Conservation (phyloP, 2,888 invertebrate genomes). For the Hesperia comma region DNA sequence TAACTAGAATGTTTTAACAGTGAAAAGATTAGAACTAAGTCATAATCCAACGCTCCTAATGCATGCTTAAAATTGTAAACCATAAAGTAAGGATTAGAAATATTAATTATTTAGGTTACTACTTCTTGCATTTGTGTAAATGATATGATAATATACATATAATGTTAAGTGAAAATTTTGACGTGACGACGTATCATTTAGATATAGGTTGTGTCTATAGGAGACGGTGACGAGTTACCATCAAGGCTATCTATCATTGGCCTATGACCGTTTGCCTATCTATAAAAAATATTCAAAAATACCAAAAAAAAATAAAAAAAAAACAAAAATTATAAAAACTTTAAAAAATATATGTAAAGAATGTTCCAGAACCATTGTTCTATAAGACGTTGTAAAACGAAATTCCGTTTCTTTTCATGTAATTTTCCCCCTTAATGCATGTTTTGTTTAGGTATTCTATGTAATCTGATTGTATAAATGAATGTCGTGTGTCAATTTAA, state of each 20-base stretch:
- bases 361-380: too few species aligned
- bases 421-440: neutral
- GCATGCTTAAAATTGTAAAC: conserved; percentile 7
- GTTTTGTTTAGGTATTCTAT: neutral
- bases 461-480: neutral
- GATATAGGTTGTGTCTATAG: neutral
- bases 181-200: neutral
- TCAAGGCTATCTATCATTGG: too few species aligned
- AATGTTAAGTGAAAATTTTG: neutral
- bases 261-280: conserved; percentile 1
- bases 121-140: neutral
- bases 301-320: neutral
- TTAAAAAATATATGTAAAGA: too few species aligned
- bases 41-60: neutral
- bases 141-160: too few species aligned
- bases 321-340: neutral
- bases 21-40: neutral
- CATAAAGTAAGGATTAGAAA: neutral
- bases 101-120: neutral
- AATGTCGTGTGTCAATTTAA: conserved; percentile 2
- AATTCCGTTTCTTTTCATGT: neutral
- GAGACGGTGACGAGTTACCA: neutral
- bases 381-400: neutral
- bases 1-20: neutral
- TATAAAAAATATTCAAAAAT: neutral